phyloP scores from a whole-genome alignment of 2,797 vertebrate genomes.

The Callimico goeldii region DNA sequence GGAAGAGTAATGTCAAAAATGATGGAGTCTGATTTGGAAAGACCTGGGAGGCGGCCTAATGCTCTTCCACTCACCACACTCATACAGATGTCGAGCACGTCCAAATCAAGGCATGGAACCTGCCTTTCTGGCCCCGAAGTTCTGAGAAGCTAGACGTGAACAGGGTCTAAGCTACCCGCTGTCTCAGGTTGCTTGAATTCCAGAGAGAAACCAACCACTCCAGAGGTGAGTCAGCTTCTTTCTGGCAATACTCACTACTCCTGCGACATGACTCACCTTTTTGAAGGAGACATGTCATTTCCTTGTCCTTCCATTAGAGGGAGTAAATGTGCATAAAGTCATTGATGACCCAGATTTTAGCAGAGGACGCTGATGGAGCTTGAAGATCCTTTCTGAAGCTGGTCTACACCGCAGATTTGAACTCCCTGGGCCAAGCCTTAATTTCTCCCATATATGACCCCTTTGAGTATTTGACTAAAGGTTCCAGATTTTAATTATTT shows the following conservation, averaged over 20 bases:
- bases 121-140: not conserved
- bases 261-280: not conserved
- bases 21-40: not conserved
- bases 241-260: not conserved
- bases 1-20: not conserved
- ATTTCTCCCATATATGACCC: not conserved
- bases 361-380: not conserved
- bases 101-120: not conserved
- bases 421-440: not conserved
- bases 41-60: not conserved
- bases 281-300: not conserved
- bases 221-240: not conserved
- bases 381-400: not conserved
- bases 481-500: conserved; percentile 4
- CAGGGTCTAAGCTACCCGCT: not conserved
- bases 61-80: not conserved
- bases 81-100: not conserved
- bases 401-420: not conserved
- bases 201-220: not conserved
- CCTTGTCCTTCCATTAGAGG: not conserved
- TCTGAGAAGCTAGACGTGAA: not conserved
- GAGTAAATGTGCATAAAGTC: not conserved
- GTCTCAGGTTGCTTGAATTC: not conserved
- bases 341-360: not conserved
- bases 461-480: not conserved